Conservation (phyloP, 1,140 invertebrate species). For the Bombus cullumanus region DNA sequence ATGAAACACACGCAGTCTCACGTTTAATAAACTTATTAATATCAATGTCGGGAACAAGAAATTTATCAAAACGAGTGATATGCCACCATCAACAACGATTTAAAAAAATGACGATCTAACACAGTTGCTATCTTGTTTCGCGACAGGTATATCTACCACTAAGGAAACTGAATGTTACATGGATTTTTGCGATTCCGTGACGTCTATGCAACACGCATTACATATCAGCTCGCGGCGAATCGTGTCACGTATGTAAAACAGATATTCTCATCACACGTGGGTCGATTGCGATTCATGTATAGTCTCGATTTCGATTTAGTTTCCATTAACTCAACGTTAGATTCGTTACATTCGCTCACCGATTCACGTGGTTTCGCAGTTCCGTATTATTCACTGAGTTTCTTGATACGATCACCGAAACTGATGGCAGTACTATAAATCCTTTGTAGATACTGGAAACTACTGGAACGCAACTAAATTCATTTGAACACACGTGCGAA, state of each 20-base stretch:
- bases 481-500: constrained; percentile 53
- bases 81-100: background rate
- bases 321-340: background rate
- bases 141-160: background rate
- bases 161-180: constrained; percentile 2
- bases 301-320: background rate
- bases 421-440: constrained; percentile 15
- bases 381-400: background rate
- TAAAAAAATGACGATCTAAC: constrained; percentile 7
- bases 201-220: constrained; percentile 1
- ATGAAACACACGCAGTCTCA: background rate
- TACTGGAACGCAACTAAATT: constrained; percentile 45
- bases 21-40: background rate
- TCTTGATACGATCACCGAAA: background rate
- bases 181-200: constrained; percentile 20
- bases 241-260: constrained; percentile 41
- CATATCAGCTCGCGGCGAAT: background rate
- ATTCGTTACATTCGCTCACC: constrained; percentile 17
- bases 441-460: constrained; percentile 48
- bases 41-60: background rate
- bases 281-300: background rate
- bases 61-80: background rate
- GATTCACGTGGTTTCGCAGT: background rate
- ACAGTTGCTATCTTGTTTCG: constrained; percentile 6
- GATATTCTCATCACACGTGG: constrained; percentile 45